Evolutionary conservation across 2,797 vertebrate species (phyloP), one percentile per base, ranked within the genome.

Genomic region (Platalea minor): DNA sequence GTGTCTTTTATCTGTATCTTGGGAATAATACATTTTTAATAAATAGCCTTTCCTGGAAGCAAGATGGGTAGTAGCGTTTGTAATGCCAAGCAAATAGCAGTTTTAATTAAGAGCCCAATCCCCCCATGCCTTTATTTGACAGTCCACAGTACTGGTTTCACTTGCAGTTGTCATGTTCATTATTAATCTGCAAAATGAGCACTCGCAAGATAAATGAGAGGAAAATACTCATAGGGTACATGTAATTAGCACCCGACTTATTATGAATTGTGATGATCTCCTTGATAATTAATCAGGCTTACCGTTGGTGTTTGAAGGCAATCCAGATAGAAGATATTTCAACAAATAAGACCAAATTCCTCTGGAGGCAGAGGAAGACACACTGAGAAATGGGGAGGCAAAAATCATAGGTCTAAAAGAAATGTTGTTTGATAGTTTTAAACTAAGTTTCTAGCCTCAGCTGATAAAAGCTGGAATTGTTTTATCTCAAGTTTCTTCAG

Each of bases 21-120:
- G 76, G 63, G 95, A 92, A 81, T 93, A 94, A 68, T 61, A 39
- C 0, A 16, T 57, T 94, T 96, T 94, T 95, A 96, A 96, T 93
- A 91, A 91, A 95, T 79, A 95, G 43, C 35, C 46, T 85, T 96
- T 89, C 67, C 64, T 75, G 69, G 61, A 85, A 95, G 76, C 46
- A 65, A 83, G 46, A 81, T 69, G 45, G 3, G 79, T 88, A 91
- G 69, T n/a, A 81, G 45, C 46, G 89, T 92, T 95, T 88, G 78
- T 91, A 91, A 89, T 72, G 70, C 68, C 87, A 85, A 80, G 72
- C 48, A 96, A 92, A 89, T 28, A 74, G 20, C 68, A 79, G 25
- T 68, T 95, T 91, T 96, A 96, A 96, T 96, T 97, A 96, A 96
- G 73, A 91, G 26, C 21, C 35, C 25, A 92, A 69, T 95, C 50